These are phyloP conservation scores for Drosophila dunni DNA, from an alignment of 1,140 invertebrate genomes.

Conservation along the genomic window DNA sequence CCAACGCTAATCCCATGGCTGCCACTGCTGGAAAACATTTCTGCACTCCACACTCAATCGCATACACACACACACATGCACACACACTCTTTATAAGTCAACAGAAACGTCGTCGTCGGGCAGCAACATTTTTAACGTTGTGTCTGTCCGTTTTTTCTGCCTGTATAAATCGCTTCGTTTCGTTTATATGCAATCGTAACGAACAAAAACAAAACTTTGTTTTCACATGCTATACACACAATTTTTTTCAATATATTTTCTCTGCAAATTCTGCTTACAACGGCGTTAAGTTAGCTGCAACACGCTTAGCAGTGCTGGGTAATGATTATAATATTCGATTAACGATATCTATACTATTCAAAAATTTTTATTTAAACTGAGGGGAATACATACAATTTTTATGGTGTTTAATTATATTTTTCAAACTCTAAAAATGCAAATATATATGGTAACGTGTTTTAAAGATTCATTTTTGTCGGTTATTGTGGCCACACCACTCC, in stretches of 20 bases:
- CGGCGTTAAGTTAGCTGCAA: conserved; percentile 51
- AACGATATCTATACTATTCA: conserved; percentile 6
- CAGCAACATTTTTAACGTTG: conserved; percentile 49
- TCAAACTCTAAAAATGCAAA: too few species aligned
- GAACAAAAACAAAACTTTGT: conserved; percentile 55
- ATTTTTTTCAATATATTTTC: conserved; percentile 74
- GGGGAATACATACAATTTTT: neutral
- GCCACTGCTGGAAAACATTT: conserved; percentile 69
- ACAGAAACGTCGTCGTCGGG: conserved; percentile 47
- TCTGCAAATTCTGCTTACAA: conserved; percentile 56
- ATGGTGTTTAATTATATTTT: neutral
- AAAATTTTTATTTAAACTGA: conserved; percentile 1
- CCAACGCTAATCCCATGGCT: conserved; percentile 56
- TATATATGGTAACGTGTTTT: too few species aligned
- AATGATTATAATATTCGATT: conserved; percentile 31
- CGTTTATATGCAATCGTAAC: conserved; percentile 35
- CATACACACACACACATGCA: conserved; percentile 18
- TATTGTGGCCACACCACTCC: conserved; percentile 11
- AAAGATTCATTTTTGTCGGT: neutral
- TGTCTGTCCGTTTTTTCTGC: conserved; percentile 20
- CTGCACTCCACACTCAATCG: conserved; percentile 48
- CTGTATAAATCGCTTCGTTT: conserved; percentile 12
- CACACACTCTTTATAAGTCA: conserved; percentile 54
- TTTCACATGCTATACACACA: conserved; percentile 58
- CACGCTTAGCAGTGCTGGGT: conserved; percentile 25